These are phyloP conservation scores for Euzophera pinguis DNA, from an alignment of 2,888 invertebrate genomes.

Conservation along the genomic window DNA sequence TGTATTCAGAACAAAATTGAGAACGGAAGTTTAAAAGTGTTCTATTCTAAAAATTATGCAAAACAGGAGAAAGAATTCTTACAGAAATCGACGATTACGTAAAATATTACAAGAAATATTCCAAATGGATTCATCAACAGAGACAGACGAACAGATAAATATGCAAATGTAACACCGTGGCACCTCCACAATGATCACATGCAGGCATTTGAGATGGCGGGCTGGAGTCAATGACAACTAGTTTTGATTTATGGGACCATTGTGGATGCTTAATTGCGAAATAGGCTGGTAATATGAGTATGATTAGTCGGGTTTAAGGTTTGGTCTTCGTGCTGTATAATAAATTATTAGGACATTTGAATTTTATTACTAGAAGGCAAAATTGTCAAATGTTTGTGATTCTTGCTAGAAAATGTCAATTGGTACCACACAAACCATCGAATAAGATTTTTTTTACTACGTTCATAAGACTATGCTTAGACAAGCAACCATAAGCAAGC, in stretches of 20 bases:
- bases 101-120: neutral
- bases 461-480: too few relatives aligned
- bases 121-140: neutral
- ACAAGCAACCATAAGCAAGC: too few relatives aligned
- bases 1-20: too few relatives aligned
- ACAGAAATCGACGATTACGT: neutral
- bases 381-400: too few relatives aligned
- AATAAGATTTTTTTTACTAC: too few relatives aligned
- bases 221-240: conserved; percentile 38
- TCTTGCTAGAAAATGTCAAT: too few relatives aligned
- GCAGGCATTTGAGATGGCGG: neutral
- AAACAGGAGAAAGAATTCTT: neutral
- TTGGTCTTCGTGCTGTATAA: neutral
- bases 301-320: neutral
- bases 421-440: too few relatives aligned
- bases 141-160: neutral
- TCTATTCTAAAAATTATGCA: neutral
- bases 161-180: neutral
- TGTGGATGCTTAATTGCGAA: conserved; percentile 58
- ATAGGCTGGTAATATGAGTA: conserved; percentile 27
- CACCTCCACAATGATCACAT: conserved; percentile 7
- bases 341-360: neutral
- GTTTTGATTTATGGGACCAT: conserved; percentile 59
- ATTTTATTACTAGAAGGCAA: too few relatives aligned
- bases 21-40: neutral